Percentiles rank a stretch among this genome's conserved stretches.
Evolutionary conservation across 2,888 invertebrate genomes (phyloP).

Genomic region (Pheosia tremula): DNA sequence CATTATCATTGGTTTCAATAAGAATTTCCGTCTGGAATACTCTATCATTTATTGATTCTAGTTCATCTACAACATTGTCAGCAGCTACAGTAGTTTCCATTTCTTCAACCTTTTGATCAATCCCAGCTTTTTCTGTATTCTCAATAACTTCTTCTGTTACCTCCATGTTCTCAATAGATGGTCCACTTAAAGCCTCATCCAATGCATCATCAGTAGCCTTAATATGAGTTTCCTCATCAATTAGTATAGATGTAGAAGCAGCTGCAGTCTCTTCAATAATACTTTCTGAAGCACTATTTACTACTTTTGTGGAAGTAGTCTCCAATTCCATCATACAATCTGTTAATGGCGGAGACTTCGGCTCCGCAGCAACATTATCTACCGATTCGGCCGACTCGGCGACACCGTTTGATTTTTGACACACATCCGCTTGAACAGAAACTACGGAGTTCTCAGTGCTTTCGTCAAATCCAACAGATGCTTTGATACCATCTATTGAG

Average conservation of each 20-base stretch:
- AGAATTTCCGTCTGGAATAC: slow-evolving; percentile 76
- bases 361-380: slow-evolving; percentile 19
- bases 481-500: slow-evolving; percentile 51
- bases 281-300: slow-evolving; percentile 11
- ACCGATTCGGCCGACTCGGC: slow-evolving; percentile 45
- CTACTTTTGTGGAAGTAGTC: slow-evolving; percentile 11
- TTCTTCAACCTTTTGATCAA: slow-evolving; percentile 15
- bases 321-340: slow-evolving; percentile 25
- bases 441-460: slow-evolving; percentile 34
- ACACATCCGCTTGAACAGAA: slow-evolving; percentile 53
- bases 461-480: slow-evolving; percentile 44
- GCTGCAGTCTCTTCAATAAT: slow-evolving; percentile 17
- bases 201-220: slow-evolving; percentile 11
- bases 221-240: slow-evolving; percentile 15
- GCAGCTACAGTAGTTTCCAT: slow-evolving; percentile 38
- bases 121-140: neutral
- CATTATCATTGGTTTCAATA: slow-evolving; percentile 67
- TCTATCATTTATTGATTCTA: slow-evolving; percentile 43
- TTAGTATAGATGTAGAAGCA: slow-evolving; percentile 11
- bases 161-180: neutral
- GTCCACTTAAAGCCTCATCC: neutral
- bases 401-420: slow-evolving; percentile 72
- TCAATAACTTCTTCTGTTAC: neutral
- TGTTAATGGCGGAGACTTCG: slow-evolving; percentile 23
- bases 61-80: slow-evolving; percentile 27